These are phyloP conservation scores for Spea hammondii DNA, from an alignment of 2,797 vertebrate genomes.

Conservation along the genomic window DNA sequence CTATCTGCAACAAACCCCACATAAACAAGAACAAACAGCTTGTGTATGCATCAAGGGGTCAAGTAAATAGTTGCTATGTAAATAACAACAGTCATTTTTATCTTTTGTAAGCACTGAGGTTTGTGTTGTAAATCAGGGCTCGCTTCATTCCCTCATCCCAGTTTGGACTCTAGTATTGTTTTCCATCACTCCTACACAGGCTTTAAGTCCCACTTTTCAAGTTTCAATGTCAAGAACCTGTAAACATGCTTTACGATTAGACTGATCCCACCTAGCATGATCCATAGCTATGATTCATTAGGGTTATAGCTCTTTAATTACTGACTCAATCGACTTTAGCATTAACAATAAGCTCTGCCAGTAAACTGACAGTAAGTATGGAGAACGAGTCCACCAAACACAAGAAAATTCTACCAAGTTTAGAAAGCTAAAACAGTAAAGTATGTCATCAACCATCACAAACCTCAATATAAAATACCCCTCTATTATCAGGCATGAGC, in stretches of 20 bases:
- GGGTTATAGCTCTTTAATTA: conserved; percentile 7
- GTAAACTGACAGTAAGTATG: neutral
- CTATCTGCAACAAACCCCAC: too few species aligned
- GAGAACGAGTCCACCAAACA: neutral
- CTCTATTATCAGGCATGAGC: too few species aligned
- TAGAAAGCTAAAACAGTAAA: too few species aligned
- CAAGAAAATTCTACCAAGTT: too few species aligned
- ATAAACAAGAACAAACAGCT: too few species aligned
- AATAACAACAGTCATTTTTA: neutral
- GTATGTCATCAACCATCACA: too few species aligned
- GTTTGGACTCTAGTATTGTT: neutral
- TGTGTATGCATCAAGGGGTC: too few species aligned
- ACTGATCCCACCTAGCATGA: conserved; percentile 10
- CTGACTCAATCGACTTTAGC: neutral
- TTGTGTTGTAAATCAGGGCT: conserved; percentile 1
- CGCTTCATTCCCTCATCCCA: neutral
- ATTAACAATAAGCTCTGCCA: conserved; percentile 1
- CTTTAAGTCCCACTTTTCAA: neutral
- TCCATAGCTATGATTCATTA: conserved; percentile 8
- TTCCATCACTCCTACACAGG: conserved; percentile 13
- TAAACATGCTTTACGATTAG: conserved; percentile 24
- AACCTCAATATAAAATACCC: too few species aligned
- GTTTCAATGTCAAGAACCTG: conserved; percentile 10
- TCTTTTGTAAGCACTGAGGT: neutral
- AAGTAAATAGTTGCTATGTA: too few species aligned